These are phyloP conservation scores for Apomyelois bistriatella DNA, from an alignment of 2,888 invertebrate genomes.

Conservation along the genomic window DNA sequence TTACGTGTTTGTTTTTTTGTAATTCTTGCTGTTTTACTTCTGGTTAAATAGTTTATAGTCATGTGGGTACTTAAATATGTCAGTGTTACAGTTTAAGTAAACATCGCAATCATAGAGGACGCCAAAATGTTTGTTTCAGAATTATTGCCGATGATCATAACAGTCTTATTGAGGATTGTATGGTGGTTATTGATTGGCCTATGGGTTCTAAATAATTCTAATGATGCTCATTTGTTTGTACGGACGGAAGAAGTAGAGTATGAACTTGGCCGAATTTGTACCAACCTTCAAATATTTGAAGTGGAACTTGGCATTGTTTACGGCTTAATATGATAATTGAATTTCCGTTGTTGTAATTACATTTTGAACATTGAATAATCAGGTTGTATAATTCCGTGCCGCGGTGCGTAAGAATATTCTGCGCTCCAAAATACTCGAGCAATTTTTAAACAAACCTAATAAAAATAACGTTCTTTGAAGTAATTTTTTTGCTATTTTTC, in stretches of 20 bases:
- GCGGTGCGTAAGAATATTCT: not conserved
- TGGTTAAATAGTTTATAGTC: not conserved
- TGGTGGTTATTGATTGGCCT: too few relatives aligned
- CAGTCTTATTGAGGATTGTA: too few relatives aligned
- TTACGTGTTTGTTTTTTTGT: not conserved
- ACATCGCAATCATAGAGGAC: too few relatives aligned
- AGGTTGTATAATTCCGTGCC: constrained; percentile 10
- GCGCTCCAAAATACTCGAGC: not conserved
- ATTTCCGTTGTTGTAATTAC: constrained; percentile 7
- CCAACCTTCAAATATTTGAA: constrained; percentile 4
- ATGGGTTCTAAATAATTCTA: too few relatives aligned
- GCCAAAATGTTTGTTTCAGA: too few relatives aligned
- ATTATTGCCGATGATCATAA: too few relatives aligned
- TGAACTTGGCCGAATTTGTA: constrained; percentile 7
- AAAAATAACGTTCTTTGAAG: too few relatives aligned
- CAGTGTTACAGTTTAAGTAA: too few relatives aligned
- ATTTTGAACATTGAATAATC: constrained; percentile 9
- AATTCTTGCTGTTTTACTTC: not conserved
- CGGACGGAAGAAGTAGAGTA: not conserved
- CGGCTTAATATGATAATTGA: constrained; percentile 9
- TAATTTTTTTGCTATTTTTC: too few relatives aligned
- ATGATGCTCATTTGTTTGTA: too few relatives aligned
- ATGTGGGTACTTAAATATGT: too few relatives aligned
- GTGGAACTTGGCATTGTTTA: constrained; percentile 11
- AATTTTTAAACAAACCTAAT: too few relatives aligned